Percentiles rank a stretch among this genome's conserved stretches.
These are phyloP conservation scores for Zaprionus bogoriensis DNA, from an alignment of 2,888 invertebrate genomes.

Conservation along the genomic window DNA sequence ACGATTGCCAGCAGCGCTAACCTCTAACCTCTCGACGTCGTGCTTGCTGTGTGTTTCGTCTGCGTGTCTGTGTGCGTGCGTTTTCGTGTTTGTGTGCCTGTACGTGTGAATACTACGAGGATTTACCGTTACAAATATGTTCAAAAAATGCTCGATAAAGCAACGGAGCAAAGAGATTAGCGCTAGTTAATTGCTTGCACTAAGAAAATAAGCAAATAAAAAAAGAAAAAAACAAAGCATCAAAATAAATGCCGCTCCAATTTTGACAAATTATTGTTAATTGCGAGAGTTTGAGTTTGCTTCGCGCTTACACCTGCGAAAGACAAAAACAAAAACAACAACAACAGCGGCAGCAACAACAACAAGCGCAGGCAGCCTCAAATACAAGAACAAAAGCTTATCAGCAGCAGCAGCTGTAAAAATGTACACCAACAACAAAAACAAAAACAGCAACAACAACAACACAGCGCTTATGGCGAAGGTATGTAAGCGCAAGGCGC, in stretches of 20 bases:
- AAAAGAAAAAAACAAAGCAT: not conserved
- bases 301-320: constrained; percentile 9
- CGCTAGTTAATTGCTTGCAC: constrained; percentile 27
- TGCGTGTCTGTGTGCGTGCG: constrained; percentile 9
- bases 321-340: constrained; percentile 7
- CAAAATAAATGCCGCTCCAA: constrained; percentile 19
- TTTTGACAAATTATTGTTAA: constrained; percentile 35
- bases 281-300: constrained; percentile 32
- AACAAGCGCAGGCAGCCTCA: constrained; percentile 11
- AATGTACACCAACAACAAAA: not conserved
- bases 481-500: constrained; percentile 52
- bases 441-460: constrained; percentile 2
- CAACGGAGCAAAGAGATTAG: constrained; percentile 6
- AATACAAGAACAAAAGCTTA: constrained; percentile 29
- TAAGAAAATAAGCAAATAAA: constrained; percentile 21
- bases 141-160: constrained; percentile 18
- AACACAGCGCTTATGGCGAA: constrained; percentile 62
- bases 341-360: constrained; percentile 5
- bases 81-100: constrained; percentile 8
- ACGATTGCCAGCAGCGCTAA: not conserved
- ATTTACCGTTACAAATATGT: constrained; percentile 52
- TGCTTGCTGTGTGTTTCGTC: not conserved
- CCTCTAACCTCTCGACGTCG: too few species aligned
- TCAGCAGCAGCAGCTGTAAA: constrained; percentile 16
- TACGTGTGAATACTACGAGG: constrained; percentile 22